phyloP scores from a whole-genome alignment of 2,113 vertebrate genomes.

The Sinocyclocheilus rhinocerous region DNA sequence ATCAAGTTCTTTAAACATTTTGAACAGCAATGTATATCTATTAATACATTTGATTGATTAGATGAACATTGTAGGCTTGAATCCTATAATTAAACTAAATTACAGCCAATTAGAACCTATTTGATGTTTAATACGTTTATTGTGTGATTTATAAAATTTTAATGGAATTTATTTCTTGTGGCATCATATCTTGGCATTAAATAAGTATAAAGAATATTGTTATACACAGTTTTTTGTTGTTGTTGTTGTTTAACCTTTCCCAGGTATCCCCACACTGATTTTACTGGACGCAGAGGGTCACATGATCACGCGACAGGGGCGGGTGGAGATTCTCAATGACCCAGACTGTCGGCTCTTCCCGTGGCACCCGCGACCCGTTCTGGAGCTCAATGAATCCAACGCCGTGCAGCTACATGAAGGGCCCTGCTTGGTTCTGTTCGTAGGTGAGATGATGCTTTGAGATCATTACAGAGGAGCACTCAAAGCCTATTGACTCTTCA shows the following conservation, averaged over 20 bases:
- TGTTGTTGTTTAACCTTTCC: neutral
- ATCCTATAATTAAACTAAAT: too few relatives aligned
- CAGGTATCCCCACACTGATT: constrained; percentile 96
- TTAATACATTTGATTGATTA: neutral
- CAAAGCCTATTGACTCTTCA: neutral
- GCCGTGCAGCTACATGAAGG: constrained; percentile 96
- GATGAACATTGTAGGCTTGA: neutral
- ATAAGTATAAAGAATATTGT: too few relatives aligned
- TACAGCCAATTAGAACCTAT: too few relatives aligned
- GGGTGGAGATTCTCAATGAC: constrained; percentile 95
- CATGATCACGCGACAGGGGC: constrained; percentile 93
- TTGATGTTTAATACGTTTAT: too few relatives aligned
- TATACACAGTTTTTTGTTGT: neutral
- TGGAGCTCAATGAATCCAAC: constrained; percentile 93
- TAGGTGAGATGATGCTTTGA: constrained; percentile 78
- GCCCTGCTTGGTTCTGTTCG: constrained; percentile 96
- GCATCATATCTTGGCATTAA: too few relatives aligned
- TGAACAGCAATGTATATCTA: too few relatives aligned
- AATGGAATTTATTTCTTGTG: too few relatives aligned
- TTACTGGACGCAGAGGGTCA: constrained; percentile 91
- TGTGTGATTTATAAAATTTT: neutral
- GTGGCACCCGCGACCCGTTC: constrained; percentile 95
- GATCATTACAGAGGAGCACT: neutral
- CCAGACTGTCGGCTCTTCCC: constrained; percentile 92
- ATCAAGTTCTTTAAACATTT: too few relatives aligned